Evolutionary conservation across 2,113 vertebrate genomes (phyloP).

Genomic region (Actenoides hombroni): DNA sequence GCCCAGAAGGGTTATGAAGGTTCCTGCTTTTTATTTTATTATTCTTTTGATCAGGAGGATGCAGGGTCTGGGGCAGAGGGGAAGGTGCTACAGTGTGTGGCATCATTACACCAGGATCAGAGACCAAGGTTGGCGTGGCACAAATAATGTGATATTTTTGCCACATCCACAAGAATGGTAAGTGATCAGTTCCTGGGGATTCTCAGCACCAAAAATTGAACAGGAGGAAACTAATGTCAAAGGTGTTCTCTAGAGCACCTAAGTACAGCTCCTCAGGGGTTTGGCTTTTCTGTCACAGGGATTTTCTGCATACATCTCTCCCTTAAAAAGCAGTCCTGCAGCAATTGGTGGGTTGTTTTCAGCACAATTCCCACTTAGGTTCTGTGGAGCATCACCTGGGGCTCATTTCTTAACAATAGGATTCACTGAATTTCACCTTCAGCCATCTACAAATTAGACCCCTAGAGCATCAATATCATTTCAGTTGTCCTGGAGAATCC

Average conservation of each 20-base stretch:
- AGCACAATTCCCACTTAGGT: not conserved
- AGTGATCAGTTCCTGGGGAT: not conserved
- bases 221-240: not conserved
- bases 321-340: not conserved
- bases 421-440: slow-evolving; percentile 26
- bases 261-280: not conserved
- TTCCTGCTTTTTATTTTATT: not conserved
- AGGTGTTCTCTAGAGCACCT: not conserved
- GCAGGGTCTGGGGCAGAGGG: too few relatives aligned
- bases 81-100: not conserved
- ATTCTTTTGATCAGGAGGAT: not conserved
- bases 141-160: not conserved
- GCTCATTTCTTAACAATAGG: slow-evolving; percentile 17
- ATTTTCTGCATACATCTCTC: not conserved
- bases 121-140: not conserved
- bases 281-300: not conserved
- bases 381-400: not conserved
- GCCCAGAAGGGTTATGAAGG: not conserved
- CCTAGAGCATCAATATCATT: not conserved
- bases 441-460: slow-evolving; percentile 12
- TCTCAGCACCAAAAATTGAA: not conserved
- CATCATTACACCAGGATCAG: not conserved
- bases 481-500: not conserved
- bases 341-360: not conserved
- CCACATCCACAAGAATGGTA: not conserved